A percentile compares a stretch with the other conserved stretches of the same genome.
These are phyloP conservation scores for Muscidifurax raptorellus DNA, from an alignment of 1,140 invertebrate genomes.

Conservation along the genomic window DNA sequence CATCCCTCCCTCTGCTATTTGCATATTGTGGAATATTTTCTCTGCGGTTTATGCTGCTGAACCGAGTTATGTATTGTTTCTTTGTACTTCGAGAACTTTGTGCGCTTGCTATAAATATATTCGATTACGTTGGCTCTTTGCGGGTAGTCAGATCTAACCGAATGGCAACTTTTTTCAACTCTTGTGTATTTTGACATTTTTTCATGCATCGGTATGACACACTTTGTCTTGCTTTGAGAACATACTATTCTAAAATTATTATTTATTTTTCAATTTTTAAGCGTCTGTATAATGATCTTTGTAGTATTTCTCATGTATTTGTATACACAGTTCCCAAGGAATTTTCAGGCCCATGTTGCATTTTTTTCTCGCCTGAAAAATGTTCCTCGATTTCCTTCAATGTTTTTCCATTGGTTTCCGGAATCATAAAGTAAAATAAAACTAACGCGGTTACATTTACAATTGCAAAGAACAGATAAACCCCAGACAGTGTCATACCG, in stretches of 20 bases:
- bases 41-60: not conserved
- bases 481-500: not conserved
- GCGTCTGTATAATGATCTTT: too few relatives aligned
- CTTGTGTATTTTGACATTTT: too few relatives aligned
- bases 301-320: too few relatives aligned
- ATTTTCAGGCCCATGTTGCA: not conserved
- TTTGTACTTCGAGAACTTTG: not conserved
- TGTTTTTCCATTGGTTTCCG: slow-evolving; percentile 17
- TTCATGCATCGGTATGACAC: too few relatives aligned
- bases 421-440: not conserved
- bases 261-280: too few relatives aligned
- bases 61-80: not conserved
- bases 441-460: not conserved
- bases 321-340: too few relatives aligned
- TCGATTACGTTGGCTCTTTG: not conserved
- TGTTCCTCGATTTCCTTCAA: not conserved
- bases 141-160: too few relatives aligned
- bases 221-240: too few relatives aligned
- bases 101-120: not conserved
- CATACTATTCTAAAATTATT: too few relatives aligned
- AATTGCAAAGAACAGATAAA: not conserved
- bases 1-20: slow-evolving; percentile 58
- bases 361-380: not conserved
- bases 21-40: slow-evolving; percentile 63
- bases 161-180: too few relatives aligned